These are phyloP conservation scores for Microhierax caerulescens DNA, from an alignment of 2,797 vertebrate species.

Conservation along the genomic window DNA sequence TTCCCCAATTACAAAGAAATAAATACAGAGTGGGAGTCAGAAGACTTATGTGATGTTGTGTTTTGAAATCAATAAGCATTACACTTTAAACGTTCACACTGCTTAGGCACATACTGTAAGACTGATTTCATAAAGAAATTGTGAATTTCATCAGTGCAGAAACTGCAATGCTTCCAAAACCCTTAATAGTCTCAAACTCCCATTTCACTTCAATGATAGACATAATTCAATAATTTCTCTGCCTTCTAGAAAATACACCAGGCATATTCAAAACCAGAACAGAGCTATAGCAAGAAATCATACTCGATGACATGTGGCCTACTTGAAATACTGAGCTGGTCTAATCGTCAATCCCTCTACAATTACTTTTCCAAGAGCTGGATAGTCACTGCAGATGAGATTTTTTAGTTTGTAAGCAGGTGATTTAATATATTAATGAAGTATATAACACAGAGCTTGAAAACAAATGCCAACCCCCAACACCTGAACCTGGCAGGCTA, in stretches of 20 bases:
- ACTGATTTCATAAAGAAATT: neutral
- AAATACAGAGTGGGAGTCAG: neutral
- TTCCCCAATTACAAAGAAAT: neutral
- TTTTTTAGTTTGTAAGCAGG: neutral
- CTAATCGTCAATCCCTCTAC: neutral
- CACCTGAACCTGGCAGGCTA: neutral
- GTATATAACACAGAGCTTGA: neutral
- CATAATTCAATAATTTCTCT: neutral
- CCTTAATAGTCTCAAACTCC: neutral
- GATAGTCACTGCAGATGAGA: neutral
- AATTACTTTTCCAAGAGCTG: neutral
- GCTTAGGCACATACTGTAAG: neutral
- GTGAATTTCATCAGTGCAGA: neutral
- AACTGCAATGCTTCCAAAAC: neutral
- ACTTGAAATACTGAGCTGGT: neutral
- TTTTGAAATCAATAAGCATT: neutral
- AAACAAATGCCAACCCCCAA: neutral
- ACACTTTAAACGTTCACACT: neutral
- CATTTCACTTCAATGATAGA: neutral
- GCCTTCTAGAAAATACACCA: neutral
- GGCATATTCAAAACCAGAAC: neutral
- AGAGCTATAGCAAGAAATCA: neutral
- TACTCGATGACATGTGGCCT: neutral
- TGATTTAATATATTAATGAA: neutral
- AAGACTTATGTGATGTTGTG: accelerated